Evolutionary conservation across 1,140 invertebrate species (phyloP).

Genomic region (Drosophila funebris): DNA sequence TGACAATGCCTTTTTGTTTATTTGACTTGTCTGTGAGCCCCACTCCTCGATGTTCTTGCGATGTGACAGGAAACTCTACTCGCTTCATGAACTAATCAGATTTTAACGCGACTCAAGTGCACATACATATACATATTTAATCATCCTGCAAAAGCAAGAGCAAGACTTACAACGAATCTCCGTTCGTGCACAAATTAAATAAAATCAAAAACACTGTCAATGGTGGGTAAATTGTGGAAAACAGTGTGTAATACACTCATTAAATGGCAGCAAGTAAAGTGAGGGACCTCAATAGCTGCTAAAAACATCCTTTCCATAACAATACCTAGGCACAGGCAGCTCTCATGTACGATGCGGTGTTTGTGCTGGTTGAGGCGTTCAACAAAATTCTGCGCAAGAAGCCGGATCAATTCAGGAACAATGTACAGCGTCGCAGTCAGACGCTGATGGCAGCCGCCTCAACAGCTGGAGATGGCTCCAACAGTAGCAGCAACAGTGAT

Average conservation of each 20-base stretch:
- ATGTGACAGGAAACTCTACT: constrained; percentile 43
- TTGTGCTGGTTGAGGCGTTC: constrained; percentile 94
- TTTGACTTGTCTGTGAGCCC: constrained; percentile 60
- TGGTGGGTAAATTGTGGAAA: constrained; percentile 72
- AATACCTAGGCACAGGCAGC: constrained; percentile 91
- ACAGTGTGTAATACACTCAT: constrained; percentile 68
- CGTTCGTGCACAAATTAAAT: neutral
- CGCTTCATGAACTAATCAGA: constrained; percentile 7
- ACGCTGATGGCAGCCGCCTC: constrained; percentile 69
- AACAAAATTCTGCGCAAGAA: constrained; percentile 93
- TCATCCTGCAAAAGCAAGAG: neutral
- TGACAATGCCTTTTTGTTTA: constrained; percentile 74
- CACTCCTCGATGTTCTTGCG: neutral
- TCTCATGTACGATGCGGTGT: constrained; percentile 96
- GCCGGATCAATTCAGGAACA: constrained; percentile 89
- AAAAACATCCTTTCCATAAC: neutral
- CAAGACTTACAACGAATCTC: neutral
- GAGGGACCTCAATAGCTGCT: neutral
- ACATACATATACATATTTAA: constrained; percentile 11
- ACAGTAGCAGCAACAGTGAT: constrained; percentile 21
- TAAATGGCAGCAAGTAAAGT: neutral
- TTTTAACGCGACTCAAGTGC: constrained; percentile 17
- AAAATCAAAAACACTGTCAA: constrained; percentile 40
- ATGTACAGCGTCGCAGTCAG: constrained; percentile 85
- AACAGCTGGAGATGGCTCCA: constrained; percentile 58